A percentile compares a stretch with the other conserved stretches of the same genome.
Evolutionary conservation across 92 coral and sea anemone species (phyloP).

Genomic region (Palythoa grandiflora): DNA sequence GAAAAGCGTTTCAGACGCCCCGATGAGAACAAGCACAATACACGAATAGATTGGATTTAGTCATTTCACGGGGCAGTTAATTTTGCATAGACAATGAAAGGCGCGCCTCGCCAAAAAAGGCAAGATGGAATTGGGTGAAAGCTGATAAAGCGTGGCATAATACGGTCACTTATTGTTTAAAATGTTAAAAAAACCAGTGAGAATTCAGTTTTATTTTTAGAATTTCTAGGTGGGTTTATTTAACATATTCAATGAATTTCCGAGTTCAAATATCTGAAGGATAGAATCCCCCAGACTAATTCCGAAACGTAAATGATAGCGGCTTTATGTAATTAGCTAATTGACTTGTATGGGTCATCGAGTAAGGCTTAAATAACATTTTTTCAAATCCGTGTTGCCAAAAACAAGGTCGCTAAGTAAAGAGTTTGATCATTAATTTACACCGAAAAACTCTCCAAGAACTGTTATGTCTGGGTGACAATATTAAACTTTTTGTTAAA

Average conservation of each 20-base stretch:
- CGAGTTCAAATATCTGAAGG: background rate
- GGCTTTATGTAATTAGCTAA: too few relatives aligned
- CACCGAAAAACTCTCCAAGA: too few relatives aligned
- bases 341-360: too few relatives aligned
- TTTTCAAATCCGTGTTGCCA: too few relatives aligned
- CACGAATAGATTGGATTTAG: background rate
- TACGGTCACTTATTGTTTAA: background rate
- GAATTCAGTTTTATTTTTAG: background rate
- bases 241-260: background rate
- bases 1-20: background rate
- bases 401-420: too few relatives aligned
- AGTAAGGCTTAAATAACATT: too few relatives aligned
- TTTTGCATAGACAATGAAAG: constrained; percentile 7
- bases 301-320: too few relatives aligned
- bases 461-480: too few relatives aligned
- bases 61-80: background rate
- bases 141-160: background rate
- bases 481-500: too few relatives aligned
- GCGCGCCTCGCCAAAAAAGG: constrained; percentile 37
- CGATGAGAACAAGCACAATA: background rate
- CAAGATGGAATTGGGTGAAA: background rate
- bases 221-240: background rate
- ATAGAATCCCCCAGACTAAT: too few relatives aligned
- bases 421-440: too few relatives aligned
- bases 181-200: background rate